Base-by-base conservation (phyloP, 2,113 vertebrate genomes). In the Phrynosoma platyrhinos region DNA sequence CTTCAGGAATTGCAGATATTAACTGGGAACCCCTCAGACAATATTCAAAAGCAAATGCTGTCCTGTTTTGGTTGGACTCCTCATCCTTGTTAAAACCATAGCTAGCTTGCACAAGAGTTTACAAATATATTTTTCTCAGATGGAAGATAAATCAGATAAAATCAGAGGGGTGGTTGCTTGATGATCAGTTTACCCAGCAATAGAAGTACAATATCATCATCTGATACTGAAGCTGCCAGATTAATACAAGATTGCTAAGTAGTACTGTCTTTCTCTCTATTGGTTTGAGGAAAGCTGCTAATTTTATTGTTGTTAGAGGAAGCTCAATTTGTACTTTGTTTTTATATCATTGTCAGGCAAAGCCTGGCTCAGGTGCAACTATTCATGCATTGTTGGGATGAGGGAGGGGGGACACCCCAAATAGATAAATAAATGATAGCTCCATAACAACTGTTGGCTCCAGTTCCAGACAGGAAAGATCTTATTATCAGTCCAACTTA, bases 251-350 rank as follows among this genome's bases (percentile, higher is more conserved):
- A 40, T 80, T 23, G 9, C 20, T 40, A 36, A 85, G 40, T 68
- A 53, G 55, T 5, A 36, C 21, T 64, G 7, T 40, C 4, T 21
- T 21, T 40, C 9, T 10, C 64, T 2, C 2, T 79, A 2, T 12
- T 66, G 36, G 52, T 32, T 55, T 77, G 83, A 71, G 66, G 84
- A 79, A 86, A 8, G 36, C 3, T 0, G n/a, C 79, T 86, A n/a
- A 42, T 27, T 89, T 90, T 90, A 81, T 23, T 89, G 80, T 88
- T 71, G 32, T 78, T 78, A 40, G 66, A 21, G 25, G 72, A 10
- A 88, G 32, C 2, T 71, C 14, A 75, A 90, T 81, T 79, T 1
- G 5, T 27, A 72, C 42, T 10, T 52, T 89, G 47, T 84, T 86
- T 82, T 79, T 36, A 69, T 42, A 52, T 30, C 36, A n/a, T 58